Evolutionary conservation across 1,140 invertebrate genomes (phyloP).

Genomic region (Chionoecetes opilio): DNA sequence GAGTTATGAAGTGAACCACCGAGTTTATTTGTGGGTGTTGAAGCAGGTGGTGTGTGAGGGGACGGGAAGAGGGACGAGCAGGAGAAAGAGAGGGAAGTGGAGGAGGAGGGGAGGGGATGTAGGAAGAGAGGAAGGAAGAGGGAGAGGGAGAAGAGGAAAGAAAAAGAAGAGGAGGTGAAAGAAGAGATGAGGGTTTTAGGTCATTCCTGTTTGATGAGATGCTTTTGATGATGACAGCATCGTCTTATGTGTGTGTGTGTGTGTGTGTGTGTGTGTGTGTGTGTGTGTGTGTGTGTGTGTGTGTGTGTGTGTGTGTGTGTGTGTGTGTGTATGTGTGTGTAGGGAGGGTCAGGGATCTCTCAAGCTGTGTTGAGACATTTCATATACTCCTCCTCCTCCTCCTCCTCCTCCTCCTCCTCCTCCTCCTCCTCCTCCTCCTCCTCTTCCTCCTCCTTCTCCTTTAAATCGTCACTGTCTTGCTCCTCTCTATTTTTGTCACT

Average conservation of each 20-base stretch:
- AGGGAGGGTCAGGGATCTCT: neutral
- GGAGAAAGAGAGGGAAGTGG: neutral
- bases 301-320: conserved; percentile 71
- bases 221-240: conserved; percentile 19
- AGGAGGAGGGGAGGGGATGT: neutral
- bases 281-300: conserved; percentile 58
- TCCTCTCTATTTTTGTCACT: conserved; percentile 34
- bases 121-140: neutral
- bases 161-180: neutral
- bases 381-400: conserved; percentile 3
- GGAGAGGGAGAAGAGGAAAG: conserved; percentile 16
- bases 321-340: conserved; percentile 44
- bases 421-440: conserved; percentile 40
- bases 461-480: neutral
- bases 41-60: neutral
- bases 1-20: conserved; percentile 33
- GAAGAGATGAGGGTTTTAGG: neutral
- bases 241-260: conserved; percentile 46
- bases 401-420: conserved; percentile 10
- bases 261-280: conserved; percentile 68
- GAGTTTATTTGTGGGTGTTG: conserved; percentile 47
- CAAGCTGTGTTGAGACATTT: conserved; percentile 30
- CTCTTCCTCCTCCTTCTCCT: conserved; percentile 42
- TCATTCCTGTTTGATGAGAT: neutral
- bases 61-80: neutral